A percentile compares a stretch with the other conserved stretches of the same genome.
phyloP scores from a whole-genome alignment of 2,888 invertebrate genomes.

The Seira sanloemensis region DNA sequence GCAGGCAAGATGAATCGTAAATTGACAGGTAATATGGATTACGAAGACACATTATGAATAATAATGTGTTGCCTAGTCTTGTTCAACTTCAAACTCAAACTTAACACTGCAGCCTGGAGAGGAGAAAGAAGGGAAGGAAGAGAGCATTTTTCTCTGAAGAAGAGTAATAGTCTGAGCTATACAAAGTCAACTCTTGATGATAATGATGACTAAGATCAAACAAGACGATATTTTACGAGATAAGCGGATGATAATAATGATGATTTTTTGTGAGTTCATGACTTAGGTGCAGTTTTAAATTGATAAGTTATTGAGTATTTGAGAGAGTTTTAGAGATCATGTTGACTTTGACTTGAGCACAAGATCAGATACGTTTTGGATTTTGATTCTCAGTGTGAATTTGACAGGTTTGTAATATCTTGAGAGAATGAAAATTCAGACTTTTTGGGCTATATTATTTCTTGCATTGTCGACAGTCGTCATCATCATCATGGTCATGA shows the following conservation, averaged over 20 bases:
- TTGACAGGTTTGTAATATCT: slow-evolving; percentile 54
- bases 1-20: slow-evolving; percentile 55
- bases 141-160: no score
- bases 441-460: slow-evolving; percentile 18
- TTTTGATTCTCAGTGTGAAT: slow-evolving; percentile 59
- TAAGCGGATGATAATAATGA: slow-evolving; percentile 32
- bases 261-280: slow-evolving; percentile 3
- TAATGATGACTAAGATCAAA: slow-evolving; percentile 39
- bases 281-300: slow-evolving; percentile 22
- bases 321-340: slow-evolving; percentile 12
- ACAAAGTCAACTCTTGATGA: slow-evolving; percentile 16
- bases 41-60: slow-evolving; percentile 58
- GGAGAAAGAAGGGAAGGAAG: background rate
- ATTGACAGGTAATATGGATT: no score
- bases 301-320: slow-evolving; percentile 38
- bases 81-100: background rate
- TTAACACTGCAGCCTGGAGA: background rate
- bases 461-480: slow-evolving; percentile 23
- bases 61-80: slow-evolving; percentile 53
- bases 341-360: slow-evolving; percentile 1
- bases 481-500: background rate
- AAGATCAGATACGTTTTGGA: slow-evolving; percentile 20
- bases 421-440: slow-evolving; percentile 32
- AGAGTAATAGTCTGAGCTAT: slow-evolving; percentile 48
- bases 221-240: slow-evolving; percentile 25